A percentile compares a stretch with the other conserved stretches of the same genome.
phyloP scores from a whole-genome alignment of 1,140 invertebrate species.

The Heliconius hewitsoni region DNA sequence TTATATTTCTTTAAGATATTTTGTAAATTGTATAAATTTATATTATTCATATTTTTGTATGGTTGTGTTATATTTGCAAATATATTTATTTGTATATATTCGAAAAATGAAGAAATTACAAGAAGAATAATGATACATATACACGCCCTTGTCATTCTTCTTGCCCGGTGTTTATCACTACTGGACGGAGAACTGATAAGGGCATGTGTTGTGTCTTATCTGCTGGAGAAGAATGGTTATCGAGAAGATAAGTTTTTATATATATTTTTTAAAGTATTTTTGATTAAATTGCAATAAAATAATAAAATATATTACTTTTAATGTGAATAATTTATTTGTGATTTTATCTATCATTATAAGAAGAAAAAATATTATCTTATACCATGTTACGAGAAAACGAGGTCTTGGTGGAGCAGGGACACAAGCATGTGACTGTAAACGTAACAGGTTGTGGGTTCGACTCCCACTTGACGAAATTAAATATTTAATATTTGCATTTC shows the following conservation, averaged over 20 bases:
- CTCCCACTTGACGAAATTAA: too few relatives aligned
- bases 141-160: conserved; percentile 76
- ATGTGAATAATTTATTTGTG: too few relatives aligned
- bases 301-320: too few relatives aligned
- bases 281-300: too few relatives aligned
- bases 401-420: too few relatives aligned
- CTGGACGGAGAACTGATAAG: conserved; percentile 81
- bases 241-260: not conserved
- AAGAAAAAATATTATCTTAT: too few relatives aligned
- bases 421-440: too few relatives aligned
- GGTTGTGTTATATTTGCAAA: not conserved
- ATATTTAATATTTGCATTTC: too few relatives aligned
- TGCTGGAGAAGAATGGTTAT: conserved; percentile 33
- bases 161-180: conserved; percentile 74
- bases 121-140: conserved; percentile 46
- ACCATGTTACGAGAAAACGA: too few relatives aligned
- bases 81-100: not conserved
- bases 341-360: too few relatives aligned
- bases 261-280: too few relatives aligned
- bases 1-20: not conserved
- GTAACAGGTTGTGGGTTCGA: too few relatives aligned
- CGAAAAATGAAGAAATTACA: conserved; percentile 10
- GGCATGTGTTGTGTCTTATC: conserved; percentile 58
- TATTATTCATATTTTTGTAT: not conserved
- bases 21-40: not conserved